Evolutionary conservation across 2,888 invertebrate species (phyloP).

Genomic region (Folsomia candida): DNA sequence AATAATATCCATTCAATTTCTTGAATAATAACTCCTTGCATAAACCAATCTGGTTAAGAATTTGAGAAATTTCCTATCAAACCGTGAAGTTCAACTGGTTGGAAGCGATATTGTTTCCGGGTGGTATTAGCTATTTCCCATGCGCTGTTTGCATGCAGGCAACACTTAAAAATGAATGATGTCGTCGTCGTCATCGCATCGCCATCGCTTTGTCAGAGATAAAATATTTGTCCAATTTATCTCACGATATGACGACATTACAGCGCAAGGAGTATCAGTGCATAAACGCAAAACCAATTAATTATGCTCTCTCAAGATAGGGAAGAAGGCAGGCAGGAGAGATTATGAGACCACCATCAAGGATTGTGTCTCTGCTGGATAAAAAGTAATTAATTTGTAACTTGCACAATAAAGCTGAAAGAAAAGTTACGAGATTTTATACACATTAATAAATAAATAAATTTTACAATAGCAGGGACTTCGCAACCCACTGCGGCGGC

Average conservation of each 20-base stretch:
- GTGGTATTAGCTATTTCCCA: not conserved
- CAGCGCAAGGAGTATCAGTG: no score
- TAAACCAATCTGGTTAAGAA: not conserved
- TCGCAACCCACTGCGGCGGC: no score
- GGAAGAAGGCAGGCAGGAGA: no score
- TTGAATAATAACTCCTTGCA: not conserved
- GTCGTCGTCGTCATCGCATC: no score
- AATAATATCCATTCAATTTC: not conserved
- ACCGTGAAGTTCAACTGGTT: not conserved
- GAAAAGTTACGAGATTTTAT: not conserved
- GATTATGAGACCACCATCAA: not conserved
- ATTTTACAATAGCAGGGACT: no score
- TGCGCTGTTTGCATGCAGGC: not conserved
- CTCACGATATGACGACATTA: no score
- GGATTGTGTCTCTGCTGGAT: not conserved
- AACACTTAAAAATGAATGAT: no score
- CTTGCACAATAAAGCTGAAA: not conserved
- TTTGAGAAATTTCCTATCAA: not conserved
- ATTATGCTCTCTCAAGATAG: not conserved
- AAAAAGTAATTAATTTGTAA: constrained; percentile 7
- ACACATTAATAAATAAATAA: not conserved
- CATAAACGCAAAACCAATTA: no score
- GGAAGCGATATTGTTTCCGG: not conserved
- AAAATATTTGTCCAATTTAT: no score
- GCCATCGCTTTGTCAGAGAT: no score